Conservation (phyloP, 2,113 vertebrate species). For the Carettochelys insculpta region DNA sequence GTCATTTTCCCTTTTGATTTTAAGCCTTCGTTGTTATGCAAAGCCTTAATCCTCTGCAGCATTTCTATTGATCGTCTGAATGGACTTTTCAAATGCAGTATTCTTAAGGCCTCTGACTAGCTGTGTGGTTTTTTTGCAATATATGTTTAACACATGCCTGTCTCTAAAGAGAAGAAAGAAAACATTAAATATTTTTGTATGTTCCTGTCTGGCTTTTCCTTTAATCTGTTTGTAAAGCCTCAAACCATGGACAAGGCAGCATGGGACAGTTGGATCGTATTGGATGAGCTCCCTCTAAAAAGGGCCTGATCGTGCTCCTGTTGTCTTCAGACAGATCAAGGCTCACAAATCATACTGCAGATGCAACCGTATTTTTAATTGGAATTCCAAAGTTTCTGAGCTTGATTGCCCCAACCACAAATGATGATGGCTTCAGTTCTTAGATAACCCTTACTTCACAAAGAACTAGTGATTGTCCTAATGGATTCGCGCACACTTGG, state of each 20-base stretch:
- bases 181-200: conserved; percentile 41
- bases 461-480: neutral
- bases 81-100: neutral
- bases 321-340: neutral
- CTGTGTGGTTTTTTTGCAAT: neutral
- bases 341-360: accelerated
- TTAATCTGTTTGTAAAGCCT: neutral
- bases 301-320: neutral
- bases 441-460: neutral
- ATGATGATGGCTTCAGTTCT: accelerated
- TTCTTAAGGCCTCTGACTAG: neutral
- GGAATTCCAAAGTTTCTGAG: accelerated
- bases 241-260: too few species aligned
- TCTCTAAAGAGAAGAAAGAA: neutral
- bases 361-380: neutral
- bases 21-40: neutral
- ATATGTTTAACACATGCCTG: neutral
- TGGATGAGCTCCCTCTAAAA: accelerated
- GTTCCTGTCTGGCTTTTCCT: neutral
- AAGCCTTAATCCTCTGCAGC: neutral
- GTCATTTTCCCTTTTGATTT: neutral
- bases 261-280: accelerated
- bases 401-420: accelerated
- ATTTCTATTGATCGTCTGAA: neutral
- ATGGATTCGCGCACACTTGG: neutral